Evolutionary conservation across 2,888 invertebrate species (phyloP), one percentile per base, ranked within the genome.

Genomic region (Drosophila aldrichi): DNA sequence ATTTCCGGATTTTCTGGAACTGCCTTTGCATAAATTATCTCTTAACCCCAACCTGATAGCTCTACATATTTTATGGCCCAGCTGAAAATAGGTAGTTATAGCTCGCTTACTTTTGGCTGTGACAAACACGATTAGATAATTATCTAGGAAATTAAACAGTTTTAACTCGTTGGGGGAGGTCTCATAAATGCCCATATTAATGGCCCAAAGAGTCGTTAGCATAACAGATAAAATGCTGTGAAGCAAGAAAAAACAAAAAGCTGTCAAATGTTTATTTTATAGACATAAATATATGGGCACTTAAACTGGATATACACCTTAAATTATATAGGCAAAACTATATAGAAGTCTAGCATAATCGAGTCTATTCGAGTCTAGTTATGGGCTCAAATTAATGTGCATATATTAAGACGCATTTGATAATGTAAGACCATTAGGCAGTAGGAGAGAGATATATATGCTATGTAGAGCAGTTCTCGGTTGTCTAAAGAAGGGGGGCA

Each of bases 161-260:
- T 25, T 62, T 40, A 58, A 61, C 73, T 68, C 10, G 59, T 40
- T 56, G 34, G 62, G 59, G 55, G 55, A 48, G 52, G 70, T 60
- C 46, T 75, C 64, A 76, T 71, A 43, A 76, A 77, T 87, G 79
- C 69, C 46, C 69, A 82, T 81, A 61, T 63, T 87, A 86, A 83
- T 77, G 54, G 59, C 48, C 67, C n/a, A 16, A n/a, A 52, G 10
- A 40, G 48, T 80, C 75, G 77, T 82, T 82, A 65, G 64, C 52
- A 60, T 58, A 52, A 34, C 34, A 32, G 44, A 59, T 61, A 57
- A 34, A 55, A 61, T 54, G 61, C 36, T 54, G 51, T 22, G 16
- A 44, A 44, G 18, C 12, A 44, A 16, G 7, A 20, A 44, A n/a
- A n/a, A 60, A 68, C 65, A 72, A 68, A 65, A 72, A 70, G 40